A percentile compares a stretch with the other conserved stretches of the same genome.
These are phyloP conservation scores for Bombus pascuorum DNA, from an alignment of 1,140 invertebrate species.

Conservation along the genomic window DNA sequence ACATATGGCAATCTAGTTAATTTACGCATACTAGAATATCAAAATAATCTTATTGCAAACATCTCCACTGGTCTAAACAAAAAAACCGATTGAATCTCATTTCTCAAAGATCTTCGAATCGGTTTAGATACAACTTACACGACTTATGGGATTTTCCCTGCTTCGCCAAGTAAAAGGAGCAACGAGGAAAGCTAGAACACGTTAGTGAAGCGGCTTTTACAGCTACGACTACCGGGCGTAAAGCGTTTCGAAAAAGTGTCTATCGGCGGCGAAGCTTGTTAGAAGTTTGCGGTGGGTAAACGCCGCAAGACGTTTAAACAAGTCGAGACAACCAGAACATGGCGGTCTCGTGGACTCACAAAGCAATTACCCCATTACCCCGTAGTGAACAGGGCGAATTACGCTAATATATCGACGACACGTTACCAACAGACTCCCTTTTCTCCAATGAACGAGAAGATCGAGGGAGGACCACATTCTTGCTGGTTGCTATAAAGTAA, in stretches of 20 bases:
- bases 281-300: neutral
- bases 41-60: neutral
- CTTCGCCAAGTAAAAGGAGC: constrained; percentile 11
- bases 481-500: constrained; percentile 63
- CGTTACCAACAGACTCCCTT: constrained; percentile 14
- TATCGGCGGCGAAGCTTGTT: constrained; percentile 33
- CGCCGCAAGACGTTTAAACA: constrained; percentile 44
- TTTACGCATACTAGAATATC: neutral
- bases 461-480: constrained; percentile 36
- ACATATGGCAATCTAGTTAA: neutral
- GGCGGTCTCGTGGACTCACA: constrained; percentile 42
- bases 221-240: constrained; percentile 21
- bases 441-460: neutral
- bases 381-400: constrained; percentile 54
- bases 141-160: neutral
- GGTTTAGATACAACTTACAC: neutral
- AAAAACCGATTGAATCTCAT: neutral
- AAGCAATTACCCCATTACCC: constrained; percentile 67
- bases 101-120: neutral
- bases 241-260: constrained; percentile 42
- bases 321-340: constrained; percentile 25
- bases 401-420: constrained; percentile 63
- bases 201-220: constrained; percentile 6
- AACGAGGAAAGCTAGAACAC: neutral
- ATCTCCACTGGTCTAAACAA: neutral